Evolutionary conservation across 2,113 vertebrate genomes (phyloP).

Genomic region (Spizaetus ornatus): DNA sequence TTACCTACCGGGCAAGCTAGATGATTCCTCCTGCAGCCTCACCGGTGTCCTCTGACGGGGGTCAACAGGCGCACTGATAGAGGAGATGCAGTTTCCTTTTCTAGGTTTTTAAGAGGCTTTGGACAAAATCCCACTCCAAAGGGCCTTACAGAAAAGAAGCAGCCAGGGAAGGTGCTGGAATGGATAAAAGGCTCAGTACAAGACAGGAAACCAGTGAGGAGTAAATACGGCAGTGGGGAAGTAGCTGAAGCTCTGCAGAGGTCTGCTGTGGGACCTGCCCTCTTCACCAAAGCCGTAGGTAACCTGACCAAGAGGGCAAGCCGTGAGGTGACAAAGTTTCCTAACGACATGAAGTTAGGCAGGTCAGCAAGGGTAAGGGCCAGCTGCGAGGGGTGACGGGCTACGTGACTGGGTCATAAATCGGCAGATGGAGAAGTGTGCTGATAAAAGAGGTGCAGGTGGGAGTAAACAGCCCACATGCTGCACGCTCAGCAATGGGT

Average conservation of each 20-base stretch:
- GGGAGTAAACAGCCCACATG: background rate
- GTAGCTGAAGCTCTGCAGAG: background rate
- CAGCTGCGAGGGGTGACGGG: background rate
- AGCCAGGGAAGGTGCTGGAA: background rate
- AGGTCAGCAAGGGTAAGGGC: background rate
- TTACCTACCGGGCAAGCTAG: background rate
- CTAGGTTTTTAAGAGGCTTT: background rate
- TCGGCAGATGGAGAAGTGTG: background rate
- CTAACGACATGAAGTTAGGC: background rate
- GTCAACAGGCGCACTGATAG: background rate
- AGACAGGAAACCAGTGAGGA: background rate
- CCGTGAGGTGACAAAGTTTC: background rate
- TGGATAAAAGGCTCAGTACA: background rate
- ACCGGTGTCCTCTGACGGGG: background rate
- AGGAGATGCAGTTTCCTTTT: background rate
- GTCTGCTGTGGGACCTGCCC: background rate
- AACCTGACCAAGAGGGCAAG: background rate
- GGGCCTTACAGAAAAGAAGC: background rate
- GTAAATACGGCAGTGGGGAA: background rate
- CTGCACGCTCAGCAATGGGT: rapidly evolving
- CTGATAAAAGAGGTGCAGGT: background rate
- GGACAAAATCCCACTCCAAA: background rate
- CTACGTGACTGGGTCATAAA: background rate
- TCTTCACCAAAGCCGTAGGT: background rate
- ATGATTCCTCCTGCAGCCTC: background rate